These are phyloP conservation scores for Lutraria lutraria DNA, from an alignment of 2,888 invertebrate genomes.

Conservation along the genomic window DNA sequence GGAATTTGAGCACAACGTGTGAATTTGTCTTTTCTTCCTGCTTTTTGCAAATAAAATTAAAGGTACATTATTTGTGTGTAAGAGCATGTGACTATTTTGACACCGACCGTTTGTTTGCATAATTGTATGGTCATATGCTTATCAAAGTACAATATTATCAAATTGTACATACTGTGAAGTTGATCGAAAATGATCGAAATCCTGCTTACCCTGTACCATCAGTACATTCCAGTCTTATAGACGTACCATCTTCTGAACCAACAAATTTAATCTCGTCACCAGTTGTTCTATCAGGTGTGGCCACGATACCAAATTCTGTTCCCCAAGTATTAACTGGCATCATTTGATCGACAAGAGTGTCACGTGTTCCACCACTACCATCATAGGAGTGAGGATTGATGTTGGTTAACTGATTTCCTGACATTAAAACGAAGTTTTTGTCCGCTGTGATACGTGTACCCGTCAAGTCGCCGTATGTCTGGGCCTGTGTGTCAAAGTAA, in stretches of 20 bases:
- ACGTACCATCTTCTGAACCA: slow-evolving; percentile 67
- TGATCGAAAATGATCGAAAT: not conserved
- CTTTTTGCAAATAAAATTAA: too few relatives aligned
- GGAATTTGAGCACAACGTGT: too few relatives aligned
- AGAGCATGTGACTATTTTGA: too few relatives aligned
- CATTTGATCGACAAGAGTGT: slow-evolving; percentile 78
- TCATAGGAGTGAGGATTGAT: slow-evolving; percentile 27
- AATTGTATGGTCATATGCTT: too few relatives aligned
- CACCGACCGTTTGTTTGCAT: too few relatives aligned
- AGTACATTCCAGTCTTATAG: slow-evolving; percentile 48
- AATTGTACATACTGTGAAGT: too few relatives aligned
- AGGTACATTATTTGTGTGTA: too few relatives aligned
- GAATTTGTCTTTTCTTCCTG: too few relatives aligned
- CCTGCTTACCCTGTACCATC: slow-evolving; percentile 38
- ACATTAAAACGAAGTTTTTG: slow-evolving; percentile 76
- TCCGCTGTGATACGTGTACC: slow-evolving; percentile 74
- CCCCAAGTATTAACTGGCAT: slow-evolving; percentile 81
- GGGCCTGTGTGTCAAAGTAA: slow-evolving; percentile 35
- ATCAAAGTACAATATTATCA: too few relatives aligned
- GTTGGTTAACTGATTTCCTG: slow-evolving; percentile 76
- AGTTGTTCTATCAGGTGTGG: slow-evolving; percentile 74
- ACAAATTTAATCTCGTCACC: slow-evolving; percentile 78
- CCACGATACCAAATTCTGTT: slow-evolving; percentile 75
- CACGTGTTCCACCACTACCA: slow-evolving; percentile 51
- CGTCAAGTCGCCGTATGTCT: slow-evolving; percentile 76